phyloP scores from a whole-genome alignment of 2,113 vertebrate species.

The Xiphorhynchus elegans region DNA sequence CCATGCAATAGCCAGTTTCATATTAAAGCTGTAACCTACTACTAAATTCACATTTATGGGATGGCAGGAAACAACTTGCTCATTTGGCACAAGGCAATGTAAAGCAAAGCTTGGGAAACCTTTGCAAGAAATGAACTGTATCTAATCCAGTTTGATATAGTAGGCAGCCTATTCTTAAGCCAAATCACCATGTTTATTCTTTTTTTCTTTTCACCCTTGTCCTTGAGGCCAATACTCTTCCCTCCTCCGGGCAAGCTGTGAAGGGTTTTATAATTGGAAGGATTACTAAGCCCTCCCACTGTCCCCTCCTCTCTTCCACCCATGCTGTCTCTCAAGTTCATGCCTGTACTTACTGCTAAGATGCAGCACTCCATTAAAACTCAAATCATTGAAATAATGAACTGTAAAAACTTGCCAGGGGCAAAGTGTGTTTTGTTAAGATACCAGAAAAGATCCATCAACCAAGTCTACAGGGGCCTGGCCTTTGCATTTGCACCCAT shows the following conservation, averaged over 20 bases:
- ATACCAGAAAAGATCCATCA: neutral
- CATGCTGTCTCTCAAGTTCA: neutral
- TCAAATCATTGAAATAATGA: slow-evolving; percentile 20
- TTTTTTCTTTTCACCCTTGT: slow-evolving; percentile 1
- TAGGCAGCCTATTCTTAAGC: slow-evolving; percentile 23
- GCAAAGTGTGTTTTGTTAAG: slow-evolving; percentile 45
- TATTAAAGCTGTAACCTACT: neutral
- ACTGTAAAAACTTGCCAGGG: slow-evolving; percentile 2
- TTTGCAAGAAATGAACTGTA: slow-evolving; percentile 22
- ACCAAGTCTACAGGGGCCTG: neutral
- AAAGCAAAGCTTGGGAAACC: slow-evolving; percentile 18
- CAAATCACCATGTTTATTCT: slow-evolving; percentile 27
- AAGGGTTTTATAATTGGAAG: neutral
- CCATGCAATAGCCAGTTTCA: neutral
- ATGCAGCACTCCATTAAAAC: slow-evolving; percentile 19
- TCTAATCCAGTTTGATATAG: slow-evolving; percentile 55
- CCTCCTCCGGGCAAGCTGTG: neutral
- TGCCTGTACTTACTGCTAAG: neutral
- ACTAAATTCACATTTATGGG: neutral
- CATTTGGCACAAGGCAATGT: neutral
- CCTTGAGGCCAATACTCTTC: neutral
- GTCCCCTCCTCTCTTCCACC: neutral
- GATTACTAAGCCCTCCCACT: neutral
- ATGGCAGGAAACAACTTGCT: neutral
- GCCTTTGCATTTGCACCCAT: neutral